Base-by-base conservation (phyloP, 2,797 vertebrate species). In the Xenentodon cancila region DNA sequence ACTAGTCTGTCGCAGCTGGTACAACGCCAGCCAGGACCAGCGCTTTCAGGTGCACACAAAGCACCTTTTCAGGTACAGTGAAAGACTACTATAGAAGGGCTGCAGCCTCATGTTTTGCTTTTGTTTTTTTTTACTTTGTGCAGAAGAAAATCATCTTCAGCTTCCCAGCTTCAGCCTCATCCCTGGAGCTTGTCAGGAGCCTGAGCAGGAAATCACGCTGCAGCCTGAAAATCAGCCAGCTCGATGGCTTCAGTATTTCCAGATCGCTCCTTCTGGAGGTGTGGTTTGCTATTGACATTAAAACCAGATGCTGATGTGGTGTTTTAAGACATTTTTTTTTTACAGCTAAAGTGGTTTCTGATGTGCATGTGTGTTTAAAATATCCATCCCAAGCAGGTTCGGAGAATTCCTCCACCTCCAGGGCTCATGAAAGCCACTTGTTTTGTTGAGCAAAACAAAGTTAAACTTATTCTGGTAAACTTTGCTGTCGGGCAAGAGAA, bases 1-100 rank as follows among this genome's bases (percentile, higher is more conserved):
- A 0, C 77, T 95, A 42, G 93, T 97, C 54, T 95, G 86, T 77
- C 90, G 59, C 62, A 91, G 88, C 69, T 97, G 96, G 96, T 95
- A 94, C 79, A 53, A 25, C 44, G 95, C 95, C 27, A 94, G 94
- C 64, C 94, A 92, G 78, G 94, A 95, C 76, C 84, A 71, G 30
- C 80, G 82, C 59, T 94, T 92, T 48, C 94, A 96, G 94, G 95
- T 96, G 85, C 6, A 11, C 9, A 25, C 17, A 54, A 17, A 0
- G 32, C 4, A 22, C n/a, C 4, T 3, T 22, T 47, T 19, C 1
- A 7, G 9, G 11, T 4, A 20, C n/a, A 20, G 6, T 13, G 13
- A 17, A 9, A 11, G 0, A 6, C 3, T 6, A 8, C 5, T 30
- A 17, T 1, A 7, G 30, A 45, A 5, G 20, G 2, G 19, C n/a